Percentiles rank a stretch among this genome's conserved stretches.
These are phyloP conservation scores for Drosophila niveifrons DNA, from an alignment of 2,888 invertebrate genomes.

Conservation along the genomic window DNA sequence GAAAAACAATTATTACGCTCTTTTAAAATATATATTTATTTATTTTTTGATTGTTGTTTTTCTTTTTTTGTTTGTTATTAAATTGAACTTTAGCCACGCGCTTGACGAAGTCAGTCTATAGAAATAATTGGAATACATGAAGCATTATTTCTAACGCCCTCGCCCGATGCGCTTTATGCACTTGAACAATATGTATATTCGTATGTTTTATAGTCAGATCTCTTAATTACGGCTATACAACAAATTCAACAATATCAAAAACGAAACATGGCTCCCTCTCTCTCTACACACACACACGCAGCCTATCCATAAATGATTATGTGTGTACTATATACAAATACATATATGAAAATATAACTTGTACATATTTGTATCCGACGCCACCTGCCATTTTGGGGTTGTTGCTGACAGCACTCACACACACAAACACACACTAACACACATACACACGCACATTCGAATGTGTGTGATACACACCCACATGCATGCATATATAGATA, in stretches of 20 bases:
- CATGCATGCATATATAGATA: constrained; percentile 45
- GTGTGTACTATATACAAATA: constrained; percentile 25
- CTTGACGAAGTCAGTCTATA: not conserved
- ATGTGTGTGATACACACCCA: constrained; percentile 46
- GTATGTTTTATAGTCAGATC: constrained; percentile 8
- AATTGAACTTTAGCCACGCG: constrained; percentile 36
- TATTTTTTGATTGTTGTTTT: constrained; percentile 1
- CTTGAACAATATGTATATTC: constrained; percentile 18
- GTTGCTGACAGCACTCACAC: constrained; percentile 52
- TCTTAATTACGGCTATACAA: constrained; percentile 14
- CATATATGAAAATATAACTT: not conserved
- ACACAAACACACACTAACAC: constrained; percentile 13
- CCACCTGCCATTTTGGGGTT: constrained; percentile 79
- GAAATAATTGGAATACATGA: constrained; percentile 10
- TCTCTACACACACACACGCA: constrained; percentile 33
- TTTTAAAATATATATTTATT: constrained; percentile 3
- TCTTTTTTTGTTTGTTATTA: not conserved
- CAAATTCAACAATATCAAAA: constrained; percentile 8
- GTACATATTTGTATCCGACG: constrained; percentile 49
- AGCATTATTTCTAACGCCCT: constrained; percentile 45
- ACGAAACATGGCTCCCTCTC: constrained; percentile 62
- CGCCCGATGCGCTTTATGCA: constrained; percentile 61
- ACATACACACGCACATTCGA: not conserved
- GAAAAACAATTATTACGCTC: constrained; percentile 28
- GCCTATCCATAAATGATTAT: constrained; percentile 54